A percentile compares a stretch with the other conserved stretches of the same genome.
Evolutionary conservation across 2,888 invertebrate species (phyloP).

Genomic region (Chloromyia formosa): DNA sequence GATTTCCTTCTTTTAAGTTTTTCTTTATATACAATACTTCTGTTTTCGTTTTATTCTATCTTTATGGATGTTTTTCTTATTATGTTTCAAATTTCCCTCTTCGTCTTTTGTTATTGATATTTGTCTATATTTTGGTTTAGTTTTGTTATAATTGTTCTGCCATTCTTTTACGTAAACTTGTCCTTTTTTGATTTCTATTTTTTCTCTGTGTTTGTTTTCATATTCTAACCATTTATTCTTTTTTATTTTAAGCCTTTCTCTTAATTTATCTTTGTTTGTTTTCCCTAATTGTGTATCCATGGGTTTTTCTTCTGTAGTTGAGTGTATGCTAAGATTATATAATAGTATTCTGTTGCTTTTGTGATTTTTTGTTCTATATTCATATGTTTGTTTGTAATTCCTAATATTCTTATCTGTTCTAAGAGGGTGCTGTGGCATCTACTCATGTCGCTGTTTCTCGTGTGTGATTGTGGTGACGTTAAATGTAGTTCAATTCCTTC

Average conservation of each 20-base stretch:
- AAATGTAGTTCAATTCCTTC: background rate
- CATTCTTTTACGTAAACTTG: too few relatives aligned
- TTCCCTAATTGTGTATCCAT: background rate
- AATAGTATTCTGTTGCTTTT: constrained; percentile 21
- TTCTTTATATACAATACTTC: too few relatives aligned
- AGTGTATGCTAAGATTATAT: constrained; percentile 7
- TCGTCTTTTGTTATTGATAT: too few relatives aligned
- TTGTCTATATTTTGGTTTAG: too few relatives aligned
- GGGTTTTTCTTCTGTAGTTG: background rate
- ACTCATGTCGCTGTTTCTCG: constrained; percentile 9
- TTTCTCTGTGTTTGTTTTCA: background rate
- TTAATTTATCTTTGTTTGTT: background rate
- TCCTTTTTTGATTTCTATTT: too few relatives aligned
- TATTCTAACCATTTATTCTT: constrained; percentile 10
- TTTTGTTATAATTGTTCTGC: too few relatives aligned
- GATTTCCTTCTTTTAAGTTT: too few relatives aligned
- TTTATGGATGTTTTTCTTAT: too few relatives aligned
- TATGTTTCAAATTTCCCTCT: too few relatives aligned
- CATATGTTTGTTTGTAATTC: background rate
- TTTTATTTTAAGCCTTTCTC: background rate
- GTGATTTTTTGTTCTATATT: background rate
- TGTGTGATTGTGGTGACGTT: background rate
- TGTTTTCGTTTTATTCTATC: too few relatives aligned
- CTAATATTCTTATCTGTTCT: background rate
- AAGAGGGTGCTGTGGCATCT: constrained; percentile 16